Evolutionary conservation across 2,888 invertebrate genomes (phyloP), one percentile per base, ranked within the genome.

Genomic region (Plebejus anna): DNA sequence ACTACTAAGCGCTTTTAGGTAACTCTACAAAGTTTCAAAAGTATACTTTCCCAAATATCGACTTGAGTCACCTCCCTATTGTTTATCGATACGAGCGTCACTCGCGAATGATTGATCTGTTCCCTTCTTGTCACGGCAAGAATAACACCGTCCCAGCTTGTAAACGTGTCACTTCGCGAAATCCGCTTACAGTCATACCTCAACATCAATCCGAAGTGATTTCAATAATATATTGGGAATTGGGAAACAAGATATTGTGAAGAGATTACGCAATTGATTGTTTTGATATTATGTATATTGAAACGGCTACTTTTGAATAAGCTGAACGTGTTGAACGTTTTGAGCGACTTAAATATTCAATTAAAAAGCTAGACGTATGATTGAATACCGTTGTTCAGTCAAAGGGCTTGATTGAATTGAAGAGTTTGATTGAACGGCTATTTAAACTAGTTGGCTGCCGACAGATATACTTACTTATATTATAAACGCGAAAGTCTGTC

Each of bases 111-210:
- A 92, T 92, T 91, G 91, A 93, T 93, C 88, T 84, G 86, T 85
- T 88, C 84, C 84, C 87, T 87, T 82, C 89, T 89, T 90, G 91
- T 90, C 90, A 90, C 87, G 87, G 81, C 88, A 89, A 91, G 90
- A 93, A 94, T 91, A 92, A 92, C 91, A 91, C 89, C 93, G 91
- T 90, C 89, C 89, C 86, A 84, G 85, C 89, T 89, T 90, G 91
- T 92, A 90, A 90, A 89, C 88, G 89, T 89, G 88, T 89, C 87
- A 86, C 84, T 86, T 84, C 81, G 86, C 87, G 80, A 89, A 91
- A 91, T 90, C 89, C 88, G 88, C 88, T 90, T 89, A 90, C 80
- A 84, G 82, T 81, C 83, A 82, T 72, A 76, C 72, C 76, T 72
- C 32, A 22, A 72, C 59, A 59, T 76, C 72, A 72, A 38, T 76